These are phyloP conservation scores for Brienomyrus brachyistius DNA, from an alignment of 2,113 vertebrate species.

Conservation along the genomic window DNA sequence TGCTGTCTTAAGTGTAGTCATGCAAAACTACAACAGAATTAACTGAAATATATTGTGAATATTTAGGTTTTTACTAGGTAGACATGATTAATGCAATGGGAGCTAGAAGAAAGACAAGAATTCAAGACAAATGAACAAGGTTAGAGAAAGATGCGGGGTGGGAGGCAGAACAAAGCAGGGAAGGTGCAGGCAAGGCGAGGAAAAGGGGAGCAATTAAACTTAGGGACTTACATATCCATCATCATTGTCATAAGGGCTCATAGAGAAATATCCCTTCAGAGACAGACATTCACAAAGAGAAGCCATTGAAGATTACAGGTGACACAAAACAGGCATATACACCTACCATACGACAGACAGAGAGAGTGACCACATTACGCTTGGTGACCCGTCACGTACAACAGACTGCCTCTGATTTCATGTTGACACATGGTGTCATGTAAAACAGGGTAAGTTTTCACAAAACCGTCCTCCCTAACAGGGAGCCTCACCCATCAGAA, in stretches of 20 bases:
- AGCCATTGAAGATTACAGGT: slow-evolving; percentile 27
- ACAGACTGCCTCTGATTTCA: neutral
- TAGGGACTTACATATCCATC: slow-evolving; percentile 87
- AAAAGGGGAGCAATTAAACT: slow-evolving; percentile 33
- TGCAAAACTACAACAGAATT: neutral
- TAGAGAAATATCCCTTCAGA: slow-evolving; percentile 83
- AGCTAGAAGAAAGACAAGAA: slow-evolving; percentile 18
- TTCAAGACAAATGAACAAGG: slow-evolving; percentile 21
- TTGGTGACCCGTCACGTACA: neutral
- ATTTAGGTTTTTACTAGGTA: neutral
- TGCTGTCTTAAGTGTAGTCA: neutral
- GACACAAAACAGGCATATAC: slow-evolving; percentile 42
- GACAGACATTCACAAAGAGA: slow-evolving; percentile 59
- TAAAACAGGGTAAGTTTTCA: neutral
- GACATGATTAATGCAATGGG: slow-evolving; percentile 4
- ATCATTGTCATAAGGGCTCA: slow-evolving; percentile 74
- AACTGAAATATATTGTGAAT: neutral
- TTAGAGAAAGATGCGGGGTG: slow-evolving; percentile 10
- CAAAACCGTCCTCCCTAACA: neutral
- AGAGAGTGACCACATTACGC: neutral
- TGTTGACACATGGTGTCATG: neutral
- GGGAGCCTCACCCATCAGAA: neutral
- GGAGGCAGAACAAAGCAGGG: slow-evolving; percentile 28
- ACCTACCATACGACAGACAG: neutral
- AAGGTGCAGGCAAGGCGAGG: slow-evolving; percentile 23